Evolutionary conservation across 2,797 vertebrate genomes (phyloP), one percentile per base, ranked within the genome.

Genomic region (Coilia nasus): DNA sequence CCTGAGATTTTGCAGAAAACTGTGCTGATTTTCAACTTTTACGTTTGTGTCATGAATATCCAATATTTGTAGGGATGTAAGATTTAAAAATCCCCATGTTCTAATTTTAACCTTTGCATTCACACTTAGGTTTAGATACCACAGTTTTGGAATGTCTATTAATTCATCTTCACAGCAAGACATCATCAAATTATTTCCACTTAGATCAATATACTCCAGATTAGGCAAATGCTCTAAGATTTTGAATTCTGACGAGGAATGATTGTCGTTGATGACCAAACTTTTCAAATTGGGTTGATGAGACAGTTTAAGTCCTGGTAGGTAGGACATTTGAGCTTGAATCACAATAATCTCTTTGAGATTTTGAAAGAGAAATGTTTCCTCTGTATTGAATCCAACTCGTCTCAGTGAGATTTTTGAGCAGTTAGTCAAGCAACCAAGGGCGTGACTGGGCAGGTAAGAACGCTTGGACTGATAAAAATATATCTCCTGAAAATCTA

Each of bases 91-190:
- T 59, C 92, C 89, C 23, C 87, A 83, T 0, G 23, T 2, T 5
- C 0, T 0, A 41, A 96, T 3, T 0, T 0, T 60, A 82, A 97
- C 93, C 2, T 87, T 0, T 0, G 71, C 67, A 83, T 96, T 96
- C 89, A 89, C 93, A 84, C 96, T 96, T 41, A 96, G 81, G 75
- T 96, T 94, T 89, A 97, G 89, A 23, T 92, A 12, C 25, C 87
- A 94, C 83, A 97, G 90, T n/a, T 86, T 92, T 17, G 86, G 81
- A 84, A 90, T 89, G 0, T 71, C 60, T 0, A 0, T 35, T 57
- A 90, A 85, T 75, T 35, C 31, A 17, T 1, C 14, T 28, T 75
- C 15, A 75, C 67, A 75, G 28, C 67, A 75, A 35, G 28, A 31
- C 28, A 75, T 75, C 14, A 35, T 35, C 59, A 96, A 84, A 0